These are phyloP conservation scores for Camelus bactrianus DNA, from an alignment of 2,113 vertebrate species.

Conservation along the genomic window DNA sequence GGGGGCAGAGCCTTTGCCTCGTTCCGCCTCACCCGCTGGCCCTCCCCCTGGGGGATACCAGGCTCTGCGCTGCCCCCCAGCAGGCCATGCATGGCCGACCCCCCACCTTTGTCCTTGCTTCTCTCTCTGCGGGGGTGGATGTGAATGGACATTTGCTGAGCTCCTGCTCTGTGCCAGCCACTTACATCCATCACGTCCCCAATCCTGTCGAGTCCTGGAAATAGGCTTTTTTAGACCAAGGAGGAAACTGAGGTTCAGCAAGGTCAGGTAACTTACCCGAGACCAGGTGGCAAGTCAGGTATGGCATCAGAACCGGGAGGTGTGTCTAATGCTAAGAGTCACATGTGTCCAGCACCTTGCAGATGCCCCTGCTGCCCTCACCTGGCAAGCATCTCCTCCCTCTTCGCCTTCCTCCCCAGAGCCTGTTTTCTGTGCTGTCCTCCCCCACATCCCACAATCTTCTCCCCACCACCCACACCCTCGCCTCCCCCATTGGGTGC, in stretches of 20 bases:
- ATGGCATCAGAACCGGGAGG: background rate
- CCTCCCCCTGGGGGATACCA: background rate
- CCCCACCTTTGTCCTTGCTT: background rate
- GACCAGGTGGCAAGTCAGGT: background rate
- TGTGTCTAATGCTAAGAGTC: background rate
- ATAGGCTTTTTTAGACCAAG: background rate
- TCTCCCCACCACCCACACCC: rapidly evolving
- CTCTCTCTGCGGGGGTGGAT: background rate
- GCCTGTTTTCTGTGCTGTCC: background rate
- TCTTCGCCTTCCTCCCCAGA: background rate
- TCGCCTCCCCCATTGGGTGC: no score
- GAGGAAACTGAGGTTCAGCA: background rate
- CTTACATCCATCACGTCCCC: background rate
- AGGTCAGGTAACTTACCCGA: background rate
- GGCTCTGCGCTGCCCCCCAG: rapidly evolving
- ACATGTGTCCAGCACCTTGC: rapidly evolving
- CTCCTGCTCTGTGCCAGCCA: background rate
- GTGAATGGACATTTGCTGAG: background rate
- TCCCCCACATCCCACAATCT: rapidly evolving
- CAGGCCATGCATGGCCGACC: background rate
- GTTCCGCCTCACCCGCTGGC: background rate
- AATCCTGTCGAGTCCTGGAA: background rate
- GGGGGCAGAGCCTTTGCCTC: no score
- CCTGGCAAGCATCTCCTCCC: rapidly evolving
- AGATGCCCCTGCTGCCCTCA: background rate